These are phyloP conservation scores for Poeciliopsis prolifica DNA, from an alignment of 2,113 vertebrate genomes.

Conservation along the genomic window DNA sequence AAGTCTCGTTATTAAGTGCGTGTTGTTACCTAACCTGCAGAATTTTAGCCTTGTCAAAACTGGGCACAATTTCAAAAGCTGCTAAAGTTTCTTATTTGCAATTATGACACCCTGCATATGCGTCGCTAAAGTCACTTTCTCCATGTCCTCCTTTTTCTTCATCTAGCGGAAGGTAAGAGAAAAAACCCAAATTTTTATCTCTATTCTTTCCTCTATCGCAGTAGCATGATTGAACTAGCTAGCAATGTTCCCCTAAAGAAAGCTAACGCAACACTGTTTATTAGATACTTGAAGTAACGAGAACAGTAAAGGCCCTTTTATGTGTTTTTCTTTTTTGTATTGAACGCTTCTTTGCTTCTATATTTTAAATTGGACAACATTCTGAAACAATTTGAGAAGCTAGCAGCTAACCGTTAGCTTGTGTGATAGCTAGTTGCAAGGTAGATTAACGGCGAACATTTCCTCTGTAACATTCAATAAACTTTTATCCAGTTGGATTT, in stretches of 20 bases:
- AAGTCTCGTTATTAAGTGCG: constrained; percentile 32
- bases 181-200: background rate
- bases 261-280: background rate
- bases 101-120: constrained; percentile 64
- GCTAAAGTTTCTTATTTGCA: background rate
- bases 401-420: constrained; percentile 9
- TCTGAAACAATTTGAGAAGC: background rate
- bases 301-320: no score
- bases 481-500: background rate
- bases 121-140: constrained; percentile 39
- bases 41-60: constrained; percentile 32
- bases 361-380: background rate
- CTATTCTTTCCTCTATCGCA: background rate
- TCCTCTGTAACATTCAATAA: background rate
- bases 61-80: background rate
- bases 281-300: background rate
- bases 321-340: background rate
- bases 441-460: background rate
- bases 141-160: constrained; percentile 50
- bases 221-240: constrained; percentile 23
- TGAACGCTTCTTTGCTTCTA: background rate
- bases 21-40: constrained; percentile 33
- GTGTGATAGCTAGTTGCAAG: background rate
- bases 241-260: background rate
- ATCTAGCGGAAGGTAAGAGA: constrained; percentile 80